Percentiles rank a stretch among this genome's conserved stretches.
These are phyloP conservation scores for Leptodactylus fallax DNA, from an alignment of 2,797 vertebrate genomes.

Conservation along the genomic window DNA sequence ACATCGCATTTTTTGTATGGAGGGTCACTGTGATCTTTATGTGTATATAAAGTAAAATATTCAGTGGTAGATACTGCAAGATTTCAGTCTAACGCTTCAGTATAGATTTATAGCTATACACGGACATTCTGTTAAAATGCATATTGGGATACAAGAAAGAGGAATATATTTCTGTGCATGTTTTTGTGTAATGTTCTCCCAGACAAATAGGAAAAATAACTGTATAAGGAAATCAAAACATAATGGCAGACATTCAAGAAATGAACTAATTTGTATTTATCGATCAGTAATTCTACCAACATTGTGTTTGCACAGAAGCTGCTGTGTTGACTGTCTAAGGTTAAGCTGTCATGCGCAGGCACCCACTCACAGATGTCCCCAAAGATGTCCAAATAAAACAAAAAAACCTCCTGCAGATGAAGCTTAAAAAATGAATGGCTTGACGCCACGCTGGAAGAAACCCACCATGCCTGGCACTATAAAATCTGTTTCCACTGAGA, in stretches of 20 bases:
- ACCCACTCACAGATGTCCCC: constrained; percentile 64
- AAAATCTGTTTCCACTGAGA: constrained; percentile 42
- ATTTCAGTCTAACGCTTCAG: too few relatives aligned
- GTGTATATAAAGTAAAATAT: not conserved
- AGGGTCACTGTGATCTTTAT: not conserved
- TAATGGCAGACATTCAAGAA: constrained; percentile 60
- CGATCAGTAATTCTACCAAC: constrained; percentile 61
- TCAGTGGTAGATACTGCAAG: too few relatives aligned
- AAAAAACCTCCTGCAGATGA: constrained; percentile 50
- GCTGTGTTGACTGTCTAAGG: constrained; percentile 63
- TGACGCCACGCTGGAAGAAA: constrained; percentile 57
- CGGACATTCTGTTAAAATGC: constrained; percentile 43
- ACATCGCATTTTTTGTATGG: too few relatives aligned
- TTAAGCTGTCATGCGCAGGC: constrained; percentile 63
- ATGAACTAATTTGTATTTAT: constrained; percentile 62
- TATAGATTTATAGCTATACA: too few relatives aligned
- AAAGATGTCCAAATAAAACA: constrained; percentile 65
- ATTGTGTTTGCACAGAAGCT: constrained; percentile 64
- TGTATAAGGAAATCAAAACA: constrained; percentile 48
- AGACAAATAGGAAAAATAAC: constrained; percentile 44
- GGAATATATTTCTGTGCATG: constrained; percentile 31
- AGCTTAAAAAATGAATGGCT: constrained; percentile 60
- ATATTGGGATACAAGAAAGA: constrained; percentile 7
- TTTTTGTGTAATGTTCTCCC: constrained; percentile 29
- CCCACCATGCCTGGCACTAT: constrained; percentile 49